These are phyloP conservation scores for Drosophila melanosoma DNA, from an alignment of 2,888 invertebrate genomes.

Conservation along the genomic window DNA sequence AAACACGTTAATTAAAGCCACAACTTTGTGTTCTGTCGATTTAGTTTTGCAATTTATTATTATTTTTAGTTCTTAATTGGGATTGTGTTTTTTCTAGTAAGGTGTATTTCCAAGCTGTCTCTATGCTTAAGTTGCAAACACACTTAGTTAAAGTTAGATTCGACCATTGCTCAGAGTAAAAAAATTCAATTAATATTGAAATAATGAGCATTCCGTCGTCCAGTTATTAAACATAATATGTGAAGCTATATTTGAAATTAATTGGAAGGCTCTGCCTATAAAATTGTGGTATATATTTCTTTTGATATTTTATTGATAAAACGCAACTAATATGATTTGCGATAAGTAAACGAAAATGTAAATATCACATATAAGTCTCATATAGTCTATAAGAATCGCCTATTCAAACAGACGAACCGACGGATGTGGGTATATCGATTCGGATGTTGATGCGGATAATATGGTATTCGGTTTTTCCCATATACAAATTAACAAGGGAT, in stretches of 20 bases:
- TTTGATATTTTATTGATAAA: background rate
- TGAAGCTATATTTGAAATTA: background rate
- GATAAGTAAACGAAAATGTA: background rate
- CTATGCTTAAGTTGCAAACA: background rate
- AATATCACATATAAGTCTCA: background rate
- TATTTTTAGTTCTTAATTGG: background rate
- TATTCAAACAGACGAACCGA: background rate
- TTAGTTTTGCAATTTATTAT: background rate
- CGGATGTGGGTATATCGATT: background rate
- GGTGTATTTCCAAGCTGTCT: background rate
- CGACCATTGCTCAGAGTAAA: background rate
- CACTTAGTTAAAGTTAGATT: background rate
- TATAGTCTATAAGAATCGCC: background rate
- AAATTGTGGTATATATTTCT: no score
- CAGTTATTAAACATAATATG: background rate
- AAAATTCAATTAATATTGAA: background rate
- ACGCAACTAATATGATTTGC: background rate
- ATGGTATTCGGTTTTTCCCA: background rate
- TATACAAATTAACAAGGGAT: background rate
- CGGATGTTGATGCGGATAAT: background rate
- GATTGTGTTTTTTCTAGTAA: background rate
- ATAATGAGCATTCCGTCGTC: background rate
- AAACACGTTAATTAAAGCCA: conserved; percentile 12
- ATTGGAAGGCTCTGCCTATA: background rate
- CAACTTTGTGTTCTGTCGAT: background rate